These are phyloP conservation scores for Eupelmus urozonus DNA, from an alignment of 2,888 invertebrate species.

Conservation along the genomic window DNA sequence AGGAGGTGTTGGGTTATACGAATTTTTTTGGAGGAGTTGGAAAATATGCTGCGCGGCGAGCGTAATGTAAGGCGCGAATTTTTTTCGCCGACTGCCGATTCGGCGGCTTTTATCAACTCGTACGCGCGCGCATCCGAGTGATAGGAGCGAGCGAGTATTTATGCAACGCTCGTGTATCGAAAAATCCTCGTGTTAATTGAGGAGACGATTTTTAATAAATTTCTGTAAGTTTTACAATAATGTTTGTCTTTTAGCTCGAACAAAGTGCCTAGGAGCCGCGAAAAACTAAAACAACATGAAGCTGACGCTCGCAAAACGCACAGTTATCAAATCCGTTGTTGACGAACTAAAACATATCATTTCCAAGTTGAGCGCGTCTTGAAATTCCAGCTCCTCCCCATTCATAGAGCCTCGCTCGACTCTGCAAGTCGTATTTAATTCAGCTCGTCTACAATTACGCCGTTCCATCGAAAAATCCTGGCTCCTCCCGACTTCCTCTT, in stretches of 20 bases:
- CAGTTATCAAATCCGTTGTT: too few species aligned
- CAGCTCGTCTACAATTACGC: not conserved
- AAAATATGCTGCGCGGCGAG: too few species aligned
- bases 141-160: not conserved
- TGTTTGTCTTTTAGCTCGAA: too few species aligned
- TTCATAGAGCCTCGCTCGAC: too few species aligned
- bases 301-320: too few species aligned
- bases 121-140: not conserved
- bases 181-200: not conserved
- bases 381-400: not conserved
- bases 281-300: too few species aligned
- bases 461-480: conserved; percentile 23
- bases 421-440: not conserved
- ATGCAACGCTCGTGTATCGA: not conserved
- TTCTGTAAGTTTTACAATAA: too few species aligned
- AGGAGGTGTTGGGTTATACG: too few species aligned
- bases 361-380: not conserved
- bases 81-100: conserved; percentile 5
- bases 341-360: too few species aligned
- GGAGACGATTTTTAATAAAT: too few species aligned
- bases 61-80: not conserved
- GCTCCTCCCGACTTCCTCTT: not conserved
- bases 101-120: not conserved
- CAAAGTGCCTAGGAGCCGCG: too few species aligned
- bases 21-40: too few species aligned